Evolutionary conservation across 2,888 invertebrate species (phyloP).

Genomic region (Pachymerium ferrugineum): DNA sequence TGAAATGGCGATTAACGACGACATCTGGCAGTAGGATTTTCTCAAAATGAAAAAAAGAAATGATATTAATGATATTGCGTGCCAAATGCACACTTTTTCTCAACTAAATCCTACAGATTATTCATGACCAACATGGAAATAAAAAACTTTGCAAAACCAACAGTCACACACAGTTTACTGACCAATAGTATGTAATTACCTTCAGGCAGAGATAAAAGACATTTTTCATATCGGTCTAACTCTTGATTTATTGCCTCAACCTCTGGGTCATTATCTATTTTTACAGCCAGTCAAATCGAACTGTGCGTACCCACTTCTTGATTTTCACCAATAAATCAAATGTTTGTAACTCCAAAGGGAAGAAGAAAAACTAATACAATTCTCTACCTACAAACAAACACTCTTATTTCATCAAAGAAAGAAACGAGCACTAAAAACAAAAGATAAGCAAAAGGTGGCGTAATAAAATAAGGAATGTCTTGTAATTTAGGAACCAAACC

Average conservation of each 20-base stretch:
- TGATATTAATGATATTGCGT: conserved; percentile 15
- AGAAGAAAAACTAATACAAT: too few species aligned
- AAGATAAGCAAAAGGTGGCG: too few species aligned
- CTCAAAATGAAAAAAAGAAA: conserved; percentile 9
- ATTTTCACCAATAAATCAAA: conserved; percentile 4
- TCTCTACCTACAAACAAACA: background rate
- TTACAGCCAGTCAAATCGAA: conserved; percentile 7
- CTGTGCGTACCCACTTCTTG: background rate
- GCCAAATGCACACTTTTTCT: background rate
- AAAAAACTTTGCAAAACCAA: background rate
- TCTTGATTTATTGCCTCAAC: conserved; percentile 18
- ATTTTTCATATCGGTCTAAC: background rate
- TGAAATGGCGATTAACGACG: conserved; percentile 17
- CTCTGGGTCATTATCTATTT: conserved; percentile 15
- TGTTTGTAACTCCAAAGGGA: background rate
- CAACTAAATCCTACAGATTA: background rate
- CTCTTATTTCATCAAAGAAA: too few species aligned
- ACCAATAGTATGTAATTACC: conserved; percentile 12
- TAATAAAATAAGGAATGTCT: too few species aligned
- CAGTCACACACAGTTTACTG: background rate
- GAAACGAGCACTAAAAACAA: too few species aligned
- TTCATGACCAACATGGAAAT: background rate
- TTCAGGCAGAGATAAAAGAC: conserved; percentile 10
- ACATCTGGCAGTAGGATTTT: conserved; percentile 24
- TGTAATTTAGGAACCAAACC: too few species aligned